These are phyloP conservation scores for Lottia gigantea DNA, from an alignment of 2,888 invertebrate genomes.

Conservation along the genomic window DNA sequence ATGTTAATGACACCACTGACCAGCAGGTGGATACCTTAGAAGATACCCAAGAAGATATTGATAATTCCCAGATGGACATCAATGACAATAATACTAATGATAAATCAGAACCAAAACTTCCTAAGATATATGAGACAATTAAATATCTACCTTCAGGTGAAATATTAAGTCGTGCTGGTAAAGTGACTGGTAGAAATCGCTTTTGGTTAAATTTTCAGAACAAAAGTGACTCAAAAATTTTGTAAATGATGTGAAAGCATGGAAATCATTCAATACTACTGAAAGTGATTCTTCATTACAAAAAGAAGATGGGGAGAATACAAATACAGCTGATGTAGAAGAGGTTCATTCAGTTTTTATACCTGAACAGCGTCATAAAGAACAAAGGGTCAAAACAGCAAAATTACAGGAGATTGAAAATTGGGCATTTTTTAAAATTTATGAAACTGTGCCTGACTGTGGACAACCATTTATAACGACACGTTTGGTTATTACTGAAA, in stretches of 20 bases:
- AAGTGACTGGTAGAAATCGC: neutral
- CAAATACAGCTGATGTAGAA: neutral
- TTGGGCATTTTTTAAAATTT: neutral
- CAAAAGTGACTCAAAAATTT: neutral
- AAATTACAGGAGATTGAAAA: neutral
- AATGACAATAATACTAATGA: neutral
- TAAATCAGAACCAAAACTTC: neutral
- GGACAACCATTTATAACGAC: neutral
- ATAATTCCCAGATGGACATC: too few species aligned
- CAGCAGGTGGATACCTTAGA: too few species aligned
- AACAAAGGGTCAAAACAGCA: neutral
- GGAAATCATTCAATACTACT: neutral
- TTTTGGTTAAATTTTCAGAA: neutral
- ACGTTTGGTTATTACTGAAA: neutral
- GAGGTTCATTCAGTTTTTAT: constrained; percentile 1
- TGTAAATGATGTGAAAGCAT: neutral
- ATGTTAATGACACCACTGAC: neutral
- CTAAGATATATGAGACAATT: neutral
- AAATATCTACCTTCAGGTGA: neutral
- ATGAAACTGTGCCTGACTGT: constrained; percentile 2
- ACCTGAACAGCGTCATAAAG: neutral
- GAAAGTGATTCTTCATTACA: neutral
- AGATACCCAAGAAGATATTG: too few species aligned
- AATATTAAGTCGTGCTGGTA: neutral
- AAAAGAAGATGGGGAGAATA: constrained; percentile 3